Evolutionary conservation across 2,888 invertebrate genomes (phyloP).

Genomic region (Caenorhabditis sp.): DNA sequence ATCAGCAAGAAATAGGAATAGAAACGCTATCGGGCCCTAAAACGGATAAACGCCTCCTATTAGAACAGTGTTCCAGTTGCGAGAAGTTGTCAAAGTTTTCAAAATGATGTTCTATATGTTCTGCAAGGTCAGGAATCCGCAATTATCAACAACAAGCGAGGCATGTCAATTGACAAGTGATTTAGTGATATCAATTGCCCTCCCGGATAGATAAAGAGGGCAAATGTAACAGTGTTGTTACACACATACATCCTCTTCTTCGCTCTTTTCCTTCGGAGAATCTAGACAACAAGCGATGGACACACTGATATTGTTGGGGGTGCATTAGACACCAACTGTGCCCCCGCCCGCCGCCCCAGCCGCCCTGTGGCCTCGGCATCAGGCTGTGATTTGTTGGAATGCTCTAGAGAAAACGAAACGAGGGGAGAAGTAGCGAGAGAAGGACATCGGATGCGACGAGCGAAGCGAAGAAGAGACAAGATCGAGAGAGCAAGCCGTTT

Average conservation of each 20-base stretch:
- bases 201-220: constrained; percentile 34
- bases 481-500: constrained; percentile 7
- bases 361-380: constrained; percentile 26
- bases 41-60: not conserved
- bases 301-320: constrained; percentile 50
- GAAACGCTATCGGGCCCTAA: not conserved
- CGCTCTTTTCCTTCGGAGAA: constrained; percentile 5
- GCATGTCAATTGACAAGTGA: constrained; percentile 39
- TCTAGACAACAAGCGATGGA: constrained; percentile 48
- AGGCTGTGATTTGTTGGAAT: constrained; percentile 37
- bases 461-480: constrained; percentile 16
- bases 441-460: not conserved
- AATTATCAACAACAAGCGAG: constrained; percentile 11
- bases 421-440: constrained; percentile 9
- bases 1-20: constrained; percentile 25
- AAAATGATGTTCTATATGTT: not conserved
- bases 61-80: too few relatives aligned
- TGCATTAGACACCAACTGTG: constrained; percentile 56
- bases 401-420: constrained; percentile 30
- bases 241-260: constrained; percentile 7
- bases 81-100: not conserved
- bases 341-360: constrained; percentile 1
- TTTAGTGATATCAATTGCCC: constrained; percentile 55
- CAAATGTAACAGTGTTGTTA: constrained; percentile 58
- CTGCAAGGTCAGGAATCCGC: not conserved